phyloP scores from a whole-genome alignment of 2,888 invertebrate species.

The Crossocerus cetratus region DNA sequence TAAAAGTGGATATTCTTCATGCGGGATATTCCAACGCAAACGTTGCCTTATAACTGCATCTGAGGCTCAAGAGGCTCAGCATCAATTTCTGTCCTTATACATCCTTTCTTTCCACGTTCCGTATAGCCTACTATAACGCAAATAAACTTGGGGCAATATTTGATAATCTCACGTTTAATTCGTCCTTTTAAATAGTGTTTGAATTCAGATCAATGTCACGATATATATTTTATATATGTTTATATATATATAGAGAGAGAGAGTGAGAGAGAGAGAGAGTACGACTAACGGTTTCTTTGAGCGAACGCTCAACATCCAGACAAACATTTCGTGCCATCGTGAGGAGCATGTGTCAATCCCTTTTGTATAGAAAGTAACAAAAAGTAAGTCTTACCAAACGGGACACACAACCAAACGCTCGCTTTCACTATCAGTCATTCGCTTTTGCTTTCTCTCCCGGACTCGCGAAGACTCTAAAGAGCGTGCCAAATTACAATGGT shows the following conservation, averaged over 20 bases:
- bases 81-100: conserved; percentile 1
- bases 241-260: conserved; percentile 10
- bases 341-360: conserved; percentile 21
- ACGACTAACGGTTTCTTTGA: conserved; percentile 33
- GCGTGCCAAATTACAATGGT: conserved; percentile 17
- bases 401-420: conserved; percentile 56
- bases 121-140: conserved; percentile 22
- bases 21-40: not conserved
- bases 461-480: conserved; percentile 34
- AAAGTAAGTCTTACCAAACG: conserved; percentile 32
- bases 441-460: conserved; percentile 8
- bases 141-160: conserved; percentile 25
- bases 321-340: conserved; percentile 31
- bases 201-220: conserved; percentile 38
- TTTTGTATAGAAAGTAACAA: conserved; percentile 29
- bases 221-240: conserved; percentile 23
- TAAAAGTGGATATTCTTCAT: no score
- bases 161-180: conserved; percentile 23
- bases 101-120: conserved; percentile 14
- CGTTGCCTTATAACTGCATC: conserved; percentile 19
- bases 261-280: not conserved
- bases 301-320: conserved; percentile 35
- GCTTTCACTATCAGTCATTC: conserved; percentile 7
- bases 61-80: not conserved
- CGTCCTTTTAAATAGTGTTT: conserved; percentile 23